phyloP scores from a whole-genome alignment of 2,113 vertebrate species.

The Odocoileus virginianus region DNA sequence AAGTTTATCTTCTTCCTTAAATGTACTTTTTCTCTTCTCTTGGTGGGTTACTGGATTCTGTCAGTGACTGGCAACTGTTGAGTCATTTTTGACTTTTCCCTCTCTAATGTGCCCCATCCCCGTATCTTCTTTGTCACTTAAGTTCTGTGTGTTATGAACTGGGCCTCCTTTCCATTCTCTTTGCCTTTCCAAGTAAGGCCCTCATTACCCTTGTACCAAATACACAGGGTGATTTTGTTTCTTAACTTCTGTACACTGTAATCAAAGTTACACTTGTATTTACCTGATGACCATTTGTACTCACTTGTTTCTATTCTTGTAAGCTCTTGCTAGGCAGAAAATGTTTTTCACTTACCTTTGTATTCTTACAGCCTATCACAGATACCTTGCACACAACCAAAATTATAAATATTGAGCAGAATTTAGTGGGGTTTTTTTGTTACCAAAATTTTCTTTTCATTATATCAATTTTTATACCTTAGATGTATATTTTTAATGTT shows the following conservation, averaged over 20 bases:
- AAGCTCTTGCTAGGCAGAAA: not conserved
- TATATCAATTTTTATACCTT: not conserved
- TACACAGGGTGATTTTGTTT: not conserved
- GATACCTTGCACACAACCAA: not conserved
- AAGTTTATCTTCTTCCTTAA: constrained; percentile 10
- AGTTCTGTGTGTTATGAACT: not conserved
- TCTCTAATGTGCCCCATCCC: not conserved
- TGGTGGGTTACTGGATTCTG: not conserved
- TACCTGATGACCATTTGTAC: not conserved
- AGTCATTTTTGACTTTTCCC: not conserved
- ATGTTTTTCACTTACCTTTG: not conserved
- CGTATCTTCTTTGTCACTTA: not conserved
- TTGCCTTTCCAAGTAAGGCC: not conserved
- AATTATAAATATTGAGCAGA: not conserved
- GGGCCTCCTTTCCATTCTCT: not conserved
- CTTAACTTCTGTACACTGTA: not conserved
- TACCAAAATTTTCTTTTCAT: not conserved
- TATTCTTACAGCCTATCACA: not conserved
- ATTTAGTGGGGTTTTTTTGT: not conserved
- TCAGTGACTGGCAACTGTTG: not conserved
- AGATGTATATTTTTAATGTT: not conserved
- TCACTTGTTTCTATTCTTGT: not conserved
- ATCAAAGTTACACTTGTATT: not conserved
- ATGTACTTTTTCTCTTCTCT: not conserved
- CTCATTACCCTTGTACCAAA: not conserved